Evolutionary conservation across 2,113 vertebrate genomes (phyloP), one percentile per base, ranked within the genome.

Genomic region (Carassius gibelio): DNA sequence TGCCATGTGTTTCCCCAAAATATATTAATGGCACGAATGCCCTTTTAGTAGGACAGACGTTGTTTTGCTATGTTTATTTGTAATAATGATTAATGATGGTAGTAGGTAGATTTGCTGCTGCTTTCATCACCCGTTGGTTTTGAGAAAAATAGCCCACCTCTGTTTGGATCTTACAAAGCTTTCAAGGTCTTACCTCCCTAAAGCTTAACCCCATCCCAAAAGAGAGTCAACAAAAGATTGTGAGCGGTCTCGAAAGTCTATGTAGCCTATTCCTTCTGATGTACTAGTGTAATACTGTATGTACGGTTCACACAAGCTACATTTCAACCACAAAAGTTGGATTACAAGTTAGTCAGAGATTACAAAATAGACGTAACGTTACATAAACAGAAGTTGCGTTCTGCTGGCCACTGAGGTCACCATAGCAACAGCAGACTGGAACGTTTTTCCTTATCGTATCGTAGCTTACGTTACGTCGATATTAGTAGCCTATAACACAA

Each of bases 1-100:
- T 82, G 45, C 64, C 42, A 71, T 71, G 62, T 71, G 80, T 82
- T 82, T 71, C 26, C 19, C 80, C 23, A 69, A 82, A 55, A 71
- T 69, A 68, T 52, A 66, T 68, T 69, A 52, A 45, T 80, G 15
- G 77, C 23, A 8, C 23, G 23, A 81, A 66, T 81, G 59, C 23
- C 36, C 38, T 81, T 34, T 34, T 36, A 36, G 11, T 30, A 36
- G 10, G 19, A n/a, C 62, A 82, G 45, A 2, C 26, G 9, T 15
- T 55, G 15, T 21, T 17, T 66, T 19, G 62, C 4, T 64, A 62
- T 45, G 59, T 80, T 48, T 80, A 42, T 62, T 62, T 23, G 14
- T 50, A 45, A 23, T 4, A 42, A 17, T 66, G n/a, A 81, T 66
- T 81, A 14, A 4, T 48, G 36, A 6, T 66, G 78, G 61, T 19